A percentile compares a stretch with the other conserved stretches of the same genome.
These are phyloP conservation scores for Eidolon helvum DNA, from an alignment of 2,113 vertebrate genomes.

Conservation along the genomic window DNA sequence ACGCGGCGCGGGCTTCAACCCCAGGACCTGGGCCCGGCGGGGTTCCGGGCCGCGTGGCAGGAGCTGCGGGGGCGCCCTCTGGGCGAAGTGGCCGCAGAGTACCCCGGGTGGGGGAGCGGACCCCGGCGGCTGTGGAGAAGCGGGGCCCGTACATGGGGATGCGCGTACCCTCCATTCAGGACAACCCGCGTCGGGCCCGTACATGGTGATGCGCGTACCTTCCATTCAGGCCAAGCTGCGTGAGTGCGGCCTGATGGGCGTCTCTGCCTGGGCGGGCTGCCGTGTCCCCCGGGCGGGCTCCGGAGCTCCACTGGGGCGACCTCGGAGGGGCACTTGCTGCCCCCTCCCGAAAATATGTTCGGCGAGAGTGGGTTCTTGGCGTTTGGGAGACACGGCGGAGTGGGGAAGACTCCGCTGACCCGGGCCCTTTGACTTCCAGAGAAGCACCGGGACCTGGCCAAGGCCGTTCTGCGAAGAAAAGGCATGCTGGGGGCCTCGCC, in stretches of 20 bases:
- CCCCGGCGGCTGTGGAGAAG: constrained; percentile 82
- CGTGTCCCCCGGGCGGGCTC: neutral
- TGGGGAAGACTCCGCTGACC: constrained; percentile 13
- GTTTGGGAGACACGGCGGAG: neutral
- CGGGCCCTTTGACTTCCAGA: constrained; percentile 82
- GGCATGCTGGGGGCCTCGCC: constrained; percentile 84
- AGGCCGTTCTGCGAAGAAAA: constrained; percentile 91
- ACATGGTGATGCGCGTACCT: constrained; percentile 90
- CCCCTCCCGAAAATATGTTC: neutral
- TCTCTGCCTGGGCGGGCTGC: neutral
- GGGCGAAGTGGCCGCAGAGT: neutral
- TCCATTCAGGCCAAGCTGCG: constrained; percentile 92
- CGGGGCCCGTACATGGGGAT: constrained; percentile 93
- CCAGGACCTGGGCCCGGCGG: neutral
- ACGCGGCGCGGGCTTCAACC: fast-evolving
- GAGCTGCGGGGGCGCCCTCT: neutral
- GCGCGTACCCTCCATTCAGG: constrained; percentile 89
- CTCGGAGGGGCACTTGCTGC: neutral
- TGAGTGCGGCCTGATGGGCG: constrained; percentile 80
- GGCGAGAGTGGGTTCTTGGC: neutral
- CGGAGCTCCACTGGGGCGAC: neutral
- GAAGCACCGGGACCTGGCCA: constrained; percentile 92
- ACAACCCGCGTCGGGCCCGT: constrained; percentile 94
- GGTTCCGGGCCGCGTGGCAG: neutral
- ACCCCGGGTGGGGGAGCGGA: neutral